Evolutionary conservation across 2,113 vertebrate species (phyloP), one percentile per base, ranked within the genome.

Genomic region (Zosterops borbonicus): DNA sequence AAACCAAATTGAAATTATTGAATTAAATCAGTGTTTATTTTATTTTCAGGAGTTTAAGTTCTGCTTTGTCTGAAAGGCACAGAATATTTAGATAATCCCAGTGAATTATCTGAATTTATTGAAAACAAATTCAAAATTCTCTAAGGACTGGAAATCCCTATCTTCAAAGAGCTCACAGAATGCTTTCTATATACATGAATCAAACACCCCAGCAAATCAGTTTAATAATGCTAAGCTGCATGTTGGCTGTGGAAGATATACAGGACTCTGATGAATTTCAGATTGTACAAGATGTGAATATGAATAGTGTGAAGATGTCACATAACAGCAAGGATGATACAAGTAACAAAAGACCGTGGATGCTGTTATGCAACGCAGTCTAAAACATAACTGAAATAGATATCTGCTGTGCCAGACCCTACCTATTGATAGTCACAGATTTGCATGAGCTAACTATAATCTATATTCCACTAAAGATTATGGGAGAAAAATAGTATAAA

Each of bases 381-480:
- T 73, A 77, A 93, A 84, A 78, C 23, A 31, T 8, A 85, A 64
- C 46, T 59, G 44, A 70, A 91, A 74, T 9, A 79, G 52, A 14
- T 74, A 56, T 68, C 58, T 42, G 35, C 35, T 68, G 22, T 46
- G 62, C 20, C 21, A 89, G 47, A 17, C 16, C 92, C 25, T 92
- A n/a, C 53, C 44, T 89, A 73, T 73, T 89, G 79, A 76, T 25
- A 79, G 35, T 33, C n/a, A 58, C 5, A 89, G 49, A 49, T 92
- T 83, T 90, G 46, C 14, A 63, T 75, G 56, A 77, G 12, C 86
- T 92, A 90, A 49, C 76, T 60, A 77, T 73, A 56, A 50, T 83
- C 88, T 95, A 37, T 81, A 82, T 84, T 82, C 62, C 62, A 60
- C 91, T 92, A 81, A 88, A 97, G 62, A 85, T 91, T 81, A 87